Percentiles rank a stretch among this genome's conserved stretches.
phyloP scores from a whole-genome alignment of 2,888 invertebrate species.

The Conomelus anceps region DNA sequence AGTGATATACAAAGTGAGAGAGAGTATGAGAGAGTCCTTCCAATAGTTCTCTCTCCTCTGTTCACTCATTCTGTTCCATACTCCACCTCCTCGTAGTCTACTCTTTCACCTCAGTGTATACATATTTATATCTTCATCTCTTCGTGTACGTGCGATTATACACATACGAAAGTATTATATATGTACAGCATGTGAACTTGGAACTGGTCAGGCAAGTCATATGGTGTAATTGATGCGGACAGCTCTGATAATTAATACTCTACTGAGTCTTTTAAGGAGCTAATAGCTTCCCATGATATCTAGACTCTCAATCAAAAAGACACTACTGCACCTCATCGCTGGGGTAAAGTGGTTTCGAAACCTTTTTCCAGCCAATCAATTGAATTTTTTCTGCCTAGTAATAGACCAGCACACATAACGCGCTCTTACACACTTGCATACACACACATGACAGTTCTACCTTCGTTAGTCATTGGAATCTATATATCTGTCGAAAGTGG shows the following conservation, averaged over 20 bases:
- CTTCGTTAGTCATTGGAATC: not conserved
- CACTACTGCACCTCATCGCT: not conserved
- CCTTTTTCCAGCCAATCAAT: not conserved
- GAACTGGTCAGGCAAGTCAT: conserved; percentile 1
- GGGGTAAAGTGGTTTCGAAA: not conserved
- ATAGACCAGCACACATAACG: not conserved
- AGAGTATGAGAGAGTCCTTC: too few relatives aligned
- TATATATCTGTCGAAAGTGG: not conserved
- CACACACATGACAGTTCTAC: not conserved
- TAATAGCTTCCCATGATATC: conserved; percentile 7
- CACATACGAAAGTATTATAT: not conserved
- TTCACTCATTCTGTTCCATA: not conserved
- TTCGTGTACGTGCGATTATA: not conserved
- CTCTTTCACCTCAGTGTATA: not conserved
- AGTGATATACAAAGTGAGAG: too few relatives aligned
- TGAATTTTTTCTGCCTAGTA: not conserved
- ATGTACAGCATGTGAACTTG: not conserved
- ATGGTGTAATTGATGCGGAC: conserved; percentile 8
- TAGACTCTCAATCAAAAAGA: not conserved
- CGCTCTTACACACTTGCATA: not conserved
- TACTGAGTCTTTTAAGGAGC: conserved; percentile 4
- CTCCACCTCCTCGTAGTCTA: not conserved
- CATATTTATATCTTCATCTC: not conserved
- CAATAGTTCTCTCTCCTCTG: not conserved
- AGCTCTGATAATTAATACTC: conserved; percentile 6